phyloP scores from a whole-genome alignment of 1,140 invertebrate genomes.

The Leptestheria dahalacensis region DNA sequence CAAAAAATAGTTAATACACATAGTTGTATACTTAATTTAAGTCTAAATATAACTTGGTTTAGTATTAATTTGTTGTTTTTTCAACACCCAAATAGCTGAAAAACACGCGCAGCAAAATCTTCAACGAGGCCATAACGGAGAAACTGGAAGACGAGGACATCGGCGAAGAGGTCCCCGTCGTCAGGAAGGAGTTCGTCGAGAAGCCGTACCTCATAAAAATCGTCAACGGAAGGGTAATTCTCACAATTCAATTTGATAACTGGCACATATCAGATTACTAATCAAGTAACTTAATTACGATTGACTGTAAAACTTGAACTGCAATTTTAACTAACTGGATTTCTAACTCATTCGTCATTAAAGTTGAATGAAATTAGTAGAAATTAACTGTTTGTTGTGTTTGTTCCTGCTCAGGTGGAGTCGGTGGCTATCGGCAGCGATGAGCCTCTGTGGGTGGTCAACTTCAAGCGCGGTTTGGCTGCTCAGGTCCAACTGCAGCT shows the following conservation, averaged over 20 bases:
- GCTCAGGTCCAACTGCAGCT: slow-evolving; percentile 14
- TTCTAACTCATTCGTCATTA: too few relatives aligned
- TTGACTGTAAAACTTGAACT: too few relatives aligned
- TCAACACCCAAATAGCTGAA: neutral
- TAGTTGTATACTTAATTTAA: too few relatives aligned
- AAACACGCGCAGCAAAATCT: slow-evolving; percentile 4
- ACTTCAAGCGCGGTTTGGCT: slow-evolving; percentile 14
- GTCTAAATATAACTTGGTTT: neutral
- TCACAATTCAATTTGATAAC: neutral
- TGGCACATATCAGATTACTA: neutral
- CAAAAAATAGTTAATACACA: too few relatives aligned
- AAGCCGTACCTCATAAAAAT: slow-evolving; percentile 14
- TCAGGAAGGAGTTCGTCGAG: slow-evolving; percentile 7
- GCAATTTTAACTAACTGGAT: too few relatives aligned
- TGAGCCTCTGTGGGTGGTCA: slow-evolving; percentile 15
- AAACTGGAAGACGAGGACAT: slow-evolving; percentile 1
- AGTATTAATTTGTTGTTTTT: neutral
- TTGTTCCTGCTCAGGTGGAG: slow-evolving; percentile 5
- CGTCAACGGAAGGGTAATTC: slow-evolving; percentile 8
- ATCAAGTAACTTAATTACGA: too few relatives aligned
- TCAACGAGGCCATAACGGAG: slow-evolving; percentile 11
- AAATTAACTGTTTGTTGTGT: neutral
- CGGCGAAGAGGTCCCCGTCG: slow-evolving; percentile 6
- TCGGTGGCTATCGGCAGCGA: slow-evolving; percentile 9
- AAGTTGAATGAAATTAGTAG: neutral